These are phyloP conservation scores for Psittacula derbiana DNA, from an alignment of 2,797 vertebrate genomes.

Conservation along the genomic window DNA sequence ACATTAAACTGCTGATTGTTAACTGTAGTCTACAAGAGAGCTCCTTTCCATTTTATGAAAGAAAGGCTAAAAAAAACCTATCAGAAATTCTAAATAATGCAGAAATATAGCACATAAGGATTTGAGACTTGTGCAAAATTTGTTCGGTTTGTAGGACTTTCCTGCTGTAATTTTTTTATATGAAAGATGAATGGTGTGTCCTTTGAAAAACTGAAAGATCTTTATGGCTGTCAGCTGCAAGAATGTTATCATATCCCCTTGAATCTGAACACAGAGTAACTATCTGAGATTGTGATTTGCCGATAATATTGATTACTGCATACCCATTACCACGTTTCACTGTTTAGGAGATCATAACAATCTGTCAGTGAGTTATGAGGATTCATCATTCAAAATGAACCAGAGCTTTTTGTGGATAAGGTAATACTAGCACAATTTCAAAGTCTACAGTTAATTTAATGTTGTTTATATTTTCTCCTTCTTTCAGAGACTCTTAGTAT, in stretches of 20 bases:
- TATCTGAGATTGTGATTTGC: constrained; percentile 56
- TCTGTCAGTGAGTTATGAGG: constrained; percentile 28
- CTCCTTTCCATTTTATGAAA: neutral
- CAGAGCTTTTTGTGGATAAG: neutral
- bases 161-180: neutral
- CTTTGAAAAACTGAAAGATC: neutral
- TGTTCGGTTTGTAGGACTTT: neutral
- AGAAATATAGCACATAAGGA: neutral
- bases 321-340: constrained; percentile 56
- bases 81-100: neutral
- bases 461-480: neutral
- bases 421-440: neutral
- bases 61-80: neutral
- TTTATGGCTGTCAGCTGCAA: neutral
- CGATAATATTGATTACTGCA: constrained; percentile 75
- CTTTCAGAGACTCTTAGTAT: neutral
- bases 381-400: neutral
- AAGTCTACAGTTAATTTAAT: neutral
- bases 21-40: neutral
- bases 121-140: neutral
- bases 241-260: neutral
- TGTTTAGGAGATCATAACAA: constrained; percentile 25
- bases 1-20: neutral
- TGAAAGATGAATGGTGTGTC: neutral
- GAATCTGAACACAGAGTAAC: neutral